phyloP scores from a whole-genome alignment of 1,140 invertebrate genomes.

The Harpegnathos saltator region DNA sequence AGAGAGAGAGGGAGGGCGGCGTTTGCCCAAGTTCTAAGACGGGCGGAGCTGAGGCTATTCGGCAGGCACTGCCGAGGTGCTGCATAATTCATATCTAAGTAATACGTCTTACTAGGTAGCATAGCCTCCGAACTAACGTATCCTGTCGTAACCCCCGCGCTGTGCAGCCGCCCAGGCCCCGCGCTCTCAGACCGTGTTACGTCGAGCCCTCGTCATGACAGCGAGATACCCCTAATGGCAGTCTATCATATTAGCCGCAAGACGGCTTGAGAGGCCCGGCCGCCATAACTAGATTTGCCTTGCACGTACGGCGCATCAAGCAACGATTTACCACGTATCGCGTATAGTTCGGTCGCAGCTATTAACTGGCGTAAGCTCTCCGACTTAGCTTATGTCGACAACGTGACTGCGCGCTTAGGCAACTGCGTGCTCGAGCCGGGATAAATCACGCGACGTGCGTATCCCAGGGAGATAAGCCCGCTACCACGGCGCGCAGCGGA shows the following conservation, averaged over 20 bases:
- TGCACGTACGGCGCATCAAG: conserved; percentile 68
- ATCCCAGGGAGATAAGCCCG: conserved; percentile 55
- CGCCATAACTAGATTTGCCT: conserved; percentile 76
- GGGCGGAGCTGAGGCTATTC: conserved; percentile 70
- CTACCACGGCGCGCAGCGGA: conserved; percentile 8
- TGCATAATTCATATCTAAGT: conserved; percentile 83
- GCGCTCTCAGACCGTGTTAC: conserved; percentile 48
- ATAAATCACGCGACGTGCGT: conserved; percentile 39
- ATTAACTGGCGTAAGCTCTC: conserved; percentile 62
- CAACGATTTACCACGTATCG: conserved; percentile 77
- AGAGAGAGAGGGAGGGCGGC: conserved; percentile 45
- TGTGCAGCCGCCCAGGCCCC: conserved; percentile 45
- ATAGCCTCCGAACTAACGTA: conserved; percentile 72
- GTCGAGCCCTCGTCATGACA: conserved; percentile 69
- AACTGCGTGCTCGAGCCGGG: conserved; percentile 40
- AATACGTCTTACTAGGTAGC: conserved; percentile 82
- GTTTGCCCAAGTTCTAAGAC: conserved; percentile 74
- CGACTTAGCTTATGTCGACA: conserved; percentile 62
- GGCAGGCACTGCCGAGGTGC: conserved; percentile 71
- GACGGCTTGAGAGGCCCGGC: conserved; percentile 72
- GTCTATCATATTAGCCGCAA: conserved; percentile 79
- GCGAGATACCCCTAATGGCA: conserved; percentile 78
- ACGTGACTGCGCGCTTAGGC: conserved; percentile 51
- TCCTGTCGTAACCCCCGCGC: conserved; percentile 63
- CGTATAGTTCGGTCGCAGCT: conserved; percentile 46